Conservation (phyloP, 2,797 vertebrate species). For the Trichosurus vulpecula region DNA sequence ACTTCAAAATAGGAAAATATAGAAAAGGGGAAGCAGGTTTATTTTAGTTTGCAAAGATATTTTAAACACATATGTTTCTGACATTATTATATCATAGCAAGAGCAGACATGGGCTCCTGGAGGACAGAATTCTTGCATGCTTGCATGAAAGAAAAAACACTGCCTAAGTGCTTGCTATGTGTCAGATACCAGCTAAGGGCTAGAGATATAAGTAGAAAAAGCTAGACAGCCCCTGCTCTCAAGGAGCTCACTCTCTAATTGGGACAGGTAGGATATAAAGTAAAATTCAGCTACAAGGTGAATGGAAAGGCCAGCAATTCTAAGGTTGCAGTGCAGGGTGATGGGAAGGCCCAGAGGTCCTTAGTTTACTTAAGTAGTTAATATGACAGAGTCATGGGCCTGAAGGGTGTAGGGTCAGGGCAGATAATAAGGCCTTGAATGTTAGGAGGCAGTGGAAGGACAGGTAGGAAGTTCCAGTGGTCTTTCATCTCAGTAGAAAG, state of each 20-base stretch:
- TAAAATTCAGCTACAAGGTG: background rate
- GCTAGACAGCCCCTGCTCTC: background rate
- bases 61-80: background rate
- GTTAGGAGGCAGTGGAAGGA: background rate
- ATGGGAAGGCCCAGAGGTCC: background rate
- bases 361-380: background rate
- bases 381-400: background rate
- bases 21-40: conserved; percentile 41
- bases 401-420: background rate
- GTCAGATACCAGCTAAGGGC: background rate
- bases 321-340: background rate
- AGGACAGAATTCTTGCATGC: background rate
- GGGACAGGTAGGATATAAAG: background rate
- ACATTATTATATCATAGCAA: background rate
- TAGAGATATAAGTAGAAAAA: background rate
- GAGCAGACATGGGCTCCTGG: background rate
- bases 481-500: background rate
- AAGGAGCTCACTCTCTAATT: background rate
- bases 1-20: conserved; percentile 43
- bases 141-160: background rate
- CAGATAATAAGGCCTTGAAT: background rate
- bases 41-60: conserved; percentile 16
- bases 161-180: background rate
- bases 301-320: background rate
- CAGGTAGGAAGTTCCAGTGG: background rate